Evolutionary conservation across 2,797 vertebrate genomes (phyloP), one percentile per base, ranked within the genome.

Genomic region (Aphelocoma californica): DNA sequence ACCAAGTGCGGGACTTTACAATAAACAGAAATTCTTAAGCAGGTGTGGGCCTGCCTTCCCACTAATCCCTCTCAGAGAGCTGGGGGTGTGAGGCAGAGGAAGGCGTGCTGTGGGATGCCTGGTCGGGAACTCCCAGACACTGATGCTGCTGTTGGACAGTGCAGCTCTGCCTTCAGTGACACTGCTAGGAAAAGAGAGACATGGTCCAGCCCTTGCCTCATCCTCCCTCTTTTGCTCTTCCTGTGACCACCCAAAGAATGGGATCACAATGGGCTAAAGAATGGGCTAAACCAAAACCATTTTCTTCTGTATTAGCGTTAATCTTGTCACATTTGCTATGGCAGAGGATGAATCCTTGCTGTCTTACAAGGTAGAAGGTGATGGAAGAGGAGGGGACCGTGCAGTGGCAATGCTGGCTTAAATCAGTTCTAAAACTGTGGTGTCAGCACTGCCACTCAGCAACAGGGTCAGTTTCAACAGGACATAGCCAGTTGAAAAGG

Each of bases 261-360:
- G 26, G 34, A 53, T 51, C 84, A 10, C 38, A 32, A n/a, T n/a
- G n/a, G n/a, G n/a, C n/a, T n/a, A n/a, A n/a, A n/a, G n/a, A n/a
- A n/a, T 40, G 36, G 25, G 51, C 47, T 60, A n/a, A 64, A 67
- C 5, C 32, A 78, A 47, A 44, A 31, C 7, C 14, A 3, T 53
- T 92, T 73, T 47, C 12, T 42, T 32, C 53, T 26, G 31, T 44
- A 6, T 60, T 57, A 50, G 6, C 7, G 24, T 48, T 64, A 36
- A 42, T 9, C 38, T 85, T n/a, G 34, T 62, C 25, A 12, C 0
- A 0, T 67, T 74, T 1, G 1, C 61, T 29, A 3, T 29, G 38
- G 29, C 32, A 36, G 69, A 6, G 54, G 48, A 19, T 62, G 69
- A 67, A 38, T 17, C n/a, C n/a, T 64, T 70, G 23, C 32, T 62